Base-by-base conservation (phyloP, 1,140 invertebrate species). In the Hypothenemus hampei region DNA sequence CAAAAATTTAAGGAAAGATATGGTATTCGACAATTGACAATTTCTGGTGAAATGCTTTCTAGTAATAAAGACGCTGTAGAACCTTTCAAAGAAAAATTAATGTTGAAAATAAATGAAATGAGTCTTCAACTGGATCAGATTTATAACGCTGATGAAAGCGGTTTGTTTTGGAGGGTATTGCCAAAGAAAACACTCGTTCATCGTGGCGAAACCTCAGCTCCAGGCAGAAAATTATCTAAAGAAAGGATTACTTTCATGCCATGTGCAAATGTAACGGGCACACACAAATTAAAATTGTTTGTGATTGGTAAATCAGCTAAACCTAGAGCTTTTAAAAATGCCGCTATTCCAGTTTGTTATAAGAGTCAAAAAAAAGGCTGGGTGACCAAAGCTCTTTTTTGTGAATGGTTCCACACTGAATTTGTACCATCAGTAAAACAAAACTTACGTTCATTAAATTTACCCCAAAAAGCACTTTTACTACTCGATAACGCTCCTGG, bases 181-280 rank as follows among this genome's bases (percentile, higher is more conserved):
- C 20, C 61, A 48, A 29, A 57, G 13, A 66, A 66, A 67, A 69
- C 63, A 20, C 58, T 64, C 16, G 65, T 57, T 43, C 64, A 47
- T 41, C 36, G 19, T 33, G 46, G 29, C 55, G 65, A 67, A 62
- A 29, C 31, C 16, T 58, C 50, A 47, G 62, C 58, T 40, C 61
- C 61, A 55, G 60, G 64, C 47, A 23, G 39, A 22, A 68, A 72
- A 63, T 56, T 68, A 26, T 52, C 20, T 39, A 71, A 72, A 64
- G 62, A 72, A 19, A 62, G 62, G 43, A 60, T 72, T 13, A 72
- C 66, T 44, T 56, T n/a, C n/a, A n/a, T n/a, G n/a, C n/a, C n/a
- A n/a, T n/a, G n/a, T n/a, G n/a, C n/a, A n/a, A n/a, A n/a, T n/a
- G n/a, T n/a, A n/a, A n/a, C n/a, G n/a, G n/a, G n/a, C n/a, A n/a